A percentile compares a stretch with the other conserved stretches of the same genome.
phyloP scores from a whole-genome alignment of 2,797 vertebrate genomes.

The Gallirallus australis region DNA sequence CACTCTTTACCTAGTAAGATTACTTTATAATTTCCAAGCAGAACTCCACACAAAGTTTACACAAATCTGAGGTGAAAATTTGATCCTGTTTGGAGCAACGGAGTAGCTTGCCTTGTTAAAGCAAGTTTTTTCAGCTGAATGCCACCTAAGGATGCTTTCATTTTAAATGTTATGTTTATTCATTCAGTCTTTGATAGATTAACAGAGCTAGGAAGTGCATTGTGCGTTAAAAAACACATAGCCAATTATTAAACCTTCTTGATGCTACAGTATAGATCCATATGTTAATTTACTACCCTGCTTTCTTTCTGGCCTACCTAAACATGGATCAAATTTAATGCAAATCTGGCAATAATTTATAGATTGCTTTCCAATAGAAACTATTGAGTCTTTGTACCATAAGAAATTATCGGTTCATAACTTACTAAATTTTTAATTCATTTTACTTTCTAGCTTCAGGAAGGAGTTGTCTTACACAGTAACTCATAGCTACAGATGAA shows the following conservation, averaged over 20 bases:
- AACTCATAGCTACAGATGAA: not conserved
- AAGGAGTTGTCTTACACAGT: not conserved
- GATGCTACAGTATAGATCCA: not conserved
- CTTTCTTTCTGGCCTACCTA: not conserved
- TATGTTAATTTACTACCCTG: not conserved
- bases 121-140: not conserved
- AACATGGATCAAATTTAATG: not conserved
- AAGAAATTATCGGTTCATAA: constrained; percentile 6
- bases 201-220: not conserved
- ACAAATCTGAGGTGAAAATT: not conserved
- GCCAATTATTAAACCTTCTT: not conserved
- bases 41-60: not conserved
- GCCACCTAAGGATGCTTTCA: not conserved
- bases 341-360: not conserved
- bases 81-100: not conserved
- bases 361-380: not conserved
- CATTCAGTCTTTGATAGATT: not conserved
- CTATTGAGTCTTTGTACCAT: not conserved
- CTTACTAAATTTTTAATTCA: constrained; percentile 28
- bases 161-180: not conserved
- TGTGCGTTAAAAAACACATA: not conserved
- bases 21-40: not conserved
- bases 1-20: not conserved
- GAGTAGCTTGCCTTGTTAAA: not conserved
- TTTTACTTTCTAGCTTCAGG: constrained; percentile 23